Base-by-base conservation (phyloP, 1,140 invertebrate genomes). In the Drosophila albomicans region DNA sequence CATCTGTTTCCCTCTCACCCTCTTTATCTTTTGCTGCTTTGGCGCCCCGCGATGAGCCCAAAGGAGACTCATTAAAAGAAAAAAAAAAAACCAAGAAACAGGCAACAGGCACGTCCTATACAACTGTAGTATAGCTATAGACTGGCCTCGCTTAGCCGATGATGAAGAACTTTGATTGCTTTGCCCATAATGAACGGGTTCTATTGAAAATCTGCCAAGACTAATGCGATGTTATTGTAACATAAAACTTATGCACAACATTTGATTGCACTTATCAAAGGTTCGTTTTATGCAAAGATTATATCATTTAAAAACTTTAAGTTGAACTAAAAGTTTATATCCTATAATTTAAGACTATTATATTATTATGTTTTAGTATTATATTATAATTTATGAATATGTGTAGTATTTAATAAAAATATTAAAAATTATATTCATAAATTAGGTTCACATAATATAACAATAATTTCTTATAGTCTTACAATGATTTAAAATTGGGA, bases 11-110 rank as follows among this genome's bases (percentile, higher is more conserved):
- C 38, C 13, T 11, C n/a, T 20, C 32, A 11, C 25, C 3, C 20
- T 48, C 62, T 59, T 32, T 65, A 15, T 52, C 13, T 25, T 48
- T 35, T 57, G 28, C 3, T 5, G 32, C 11, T 57, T 43, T 52
- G 57, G 67, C 66, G 58, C 58, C 52, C 52, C 48, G 49, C 54
- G 56, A 35, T 8, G 46, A 5, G 64, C 64, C 41, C 56, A 56
- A 56, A 62, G 52, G 51, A 75, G 66, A 70, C 66, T 75, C 72
- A 75, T 74, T 69, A 74, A 66, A 46, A 41, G 15, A 15, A 32
- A 54, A 35, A 15, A 32, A n/a, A 11, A n/a, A 13, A 51, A 51
- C 3, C 35, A 35, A 10, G 30, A 5, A 49, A 11, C 48, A 45
- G 61, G 49, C 49, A 71, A 57, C n/a, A 64, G 51, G 51, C 51